Evolutionary conservation across 2,113 vertebrate species (phyloP), one percentile per base, ranked within the genome.

Genomic region (Amblyopsis rosae): DNA sequence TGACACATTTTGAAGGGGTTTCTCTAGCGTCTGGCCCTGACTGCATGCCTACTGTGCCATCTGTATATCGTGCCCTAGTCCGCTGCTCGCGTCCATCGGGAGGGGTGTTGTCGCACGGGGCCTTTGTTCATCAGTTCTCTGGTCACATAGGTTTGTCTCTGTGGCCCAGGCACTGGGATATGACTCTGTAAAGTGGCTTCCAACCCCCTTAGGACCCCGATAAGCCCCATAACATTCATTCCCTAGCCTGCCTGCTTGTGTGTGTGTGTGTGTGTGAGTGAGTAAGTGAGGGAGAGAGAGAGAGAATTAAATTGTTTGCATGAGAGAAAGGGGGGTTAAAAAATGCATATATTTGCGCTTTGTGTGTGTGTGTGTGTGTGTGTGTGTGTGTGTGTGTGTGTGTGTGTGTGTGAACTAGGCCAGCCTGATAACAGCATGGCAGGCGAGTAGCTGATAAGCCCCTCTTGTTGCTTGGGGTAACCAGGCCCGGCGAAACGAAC

Each of bases 151-250:
- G 82, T 84, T 86, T 53, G 81, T 82, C 76, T 85, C 82, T 80
- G 73, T 80, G 88, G 89, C 84, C 87, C 75, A 72, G 15, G 75
- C 59, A 50, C 73, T 59, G 61, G 77, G 86, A 86, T 87, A 65
- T 61, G 70, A 85, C 75, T 65, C 85, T 88, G 85, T 87, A 87
- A 91, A 89, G 87, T 83, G 70, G 72, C 79, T 88, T 83, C 88
- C 88, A 83, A 75, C 59, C 78, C 86, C 87, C 80, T 61, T 55
- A 86, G 90, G 87, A 85, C 82, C 72, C 79, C 57, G 90, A 90
- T 90, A 90, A 90, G 85, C 79, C 82, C 74, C 76, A 71, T 80
- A 87, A 84, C 90, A 86, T 86, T 89, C 75, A 84, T 73, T 83
- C 84, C 79, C 78, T 51, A 59, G 70, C 17, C 54, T 15, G 15